A percentile compares a stretch with the other conserved stretches of the same genome.
Conservation (phyloP, 64 coral and sea anemone species). For the Montipora sp. region DNA sequence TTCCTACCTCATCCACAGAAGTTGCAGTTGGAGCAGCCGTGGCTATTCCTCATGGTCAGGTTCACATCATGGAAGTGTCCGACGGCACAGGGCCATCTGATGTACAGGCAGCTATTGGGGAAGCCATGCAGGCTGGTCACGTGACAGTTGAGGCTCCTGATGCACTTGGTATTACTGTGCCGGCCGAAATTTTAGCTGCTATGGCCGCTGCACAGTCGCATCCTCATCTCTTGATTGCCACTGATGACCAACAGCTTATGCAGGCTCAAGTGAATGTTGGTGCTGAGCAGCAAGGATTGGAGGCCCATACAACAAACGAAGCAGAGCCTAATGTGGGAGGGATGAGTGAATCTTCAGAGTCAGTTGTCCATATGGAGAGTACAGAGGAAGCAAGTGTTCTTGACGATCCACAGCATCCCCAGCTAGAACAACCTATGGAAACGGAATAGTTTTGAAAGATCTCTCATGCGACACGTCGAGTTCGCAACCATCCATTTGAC, state of each 20-base stretch:
- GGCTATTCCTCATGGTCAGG: slow-evolving; percentile 30
- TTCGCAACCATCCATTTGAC: background rate
- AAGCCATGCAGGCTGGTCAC: slow-evolving; percentile 59
- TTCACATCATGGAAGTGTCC: slow-evolving; percentile 70
- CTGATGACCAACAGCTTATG: slow-evolving; percentile 70
- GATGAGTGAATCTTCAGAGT: background rate
- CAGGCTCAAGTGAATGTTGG: slow-evolving; percentile 43
- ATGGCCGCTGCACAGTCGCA: slow-evolving; percentile 90
- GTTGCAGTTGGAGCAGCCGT: slow-evolving; percentile 51
- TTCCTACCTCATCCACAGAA: slow-evolving; percentile 53
- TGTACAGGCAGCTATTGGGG: slow-evolving; percentile 37
- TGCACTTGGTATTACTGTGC: slow-evolving; percentile 77
- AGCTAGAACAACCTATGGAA: slow-evolving; percentile 47
- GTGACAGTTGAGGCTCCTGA: slow-evolving; percentile 72
- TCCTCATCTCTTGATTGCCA: slow-evolving; percentile 53
- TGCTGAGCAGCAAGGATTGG: slow-evolving; percentile 28
- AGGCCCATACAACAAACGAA: background rate
- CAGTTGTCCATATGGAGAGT: background rate
- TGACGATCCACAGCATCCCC: slow-evolving; percentile 12
- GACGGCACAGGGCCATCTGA: slow-evolving; percentile 41
- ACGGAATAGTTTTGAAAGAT: slow-evolving; percentile 16
- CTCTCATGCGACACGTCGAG: background rate
- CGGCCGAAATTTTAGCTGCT: slow-evolving; percentile 90
- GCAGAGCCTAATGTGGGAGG: background rate
- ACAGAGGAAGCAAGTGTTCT: slow-evolving; percentile 3